Conservation (phyloP, 2,888 invertebrate genomes). For the Drosophila neutralis region DNA sequence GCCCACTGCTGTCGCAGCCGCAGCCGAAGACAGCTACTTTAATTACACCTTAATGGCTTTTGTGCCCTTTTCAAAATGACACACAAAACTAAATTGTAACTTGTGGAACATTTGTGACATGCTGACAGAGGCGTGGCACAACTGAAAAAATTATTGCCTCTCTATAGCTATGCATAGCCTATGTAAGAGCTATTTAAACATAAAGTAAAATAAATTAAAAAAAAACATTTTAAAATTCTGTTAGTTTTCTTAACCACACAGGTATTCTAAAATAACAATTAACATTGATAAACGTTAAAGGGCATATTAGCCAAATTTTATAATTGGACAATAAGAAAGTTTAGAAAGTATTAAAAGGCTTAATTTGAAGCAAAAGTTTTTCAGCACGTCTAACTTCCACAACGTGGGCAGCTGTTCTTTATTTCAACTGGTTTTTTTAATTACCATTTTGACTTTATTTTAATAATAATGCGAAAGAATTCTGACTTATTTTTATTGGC, state of each 20-base stretch:
- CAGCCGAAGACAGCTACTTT: conserved; percentile 32
- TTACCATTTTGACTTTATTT: conserved; percentile 3
- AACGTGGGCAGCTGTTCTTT: not conserved
- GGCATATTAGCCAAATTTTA: not conserved
- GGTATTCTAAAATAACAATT: not conserved
- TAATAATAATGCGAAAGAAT: conserved; percentile 9
- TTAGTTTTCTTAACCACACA: not conserved
- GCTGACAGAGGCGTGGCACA: conserved; percentile 19
- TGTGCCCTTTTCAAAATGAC: conserved; percentile 25
- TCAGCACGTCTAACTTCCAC: not conserved
- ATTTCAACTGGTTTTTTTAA: not conserved
- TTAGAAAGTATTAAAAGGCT: not conserved
- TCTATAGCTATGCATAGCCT: not conserved
- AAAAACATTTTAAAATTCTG: not conserved
- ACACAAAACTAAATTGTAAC: conserved; percentile 8
- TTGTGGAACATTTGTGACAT: conserved; percentile 20
- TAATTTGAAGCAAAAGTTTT: not conserved
- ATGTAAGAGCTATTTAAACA: not conserved
- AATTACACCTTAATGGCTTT: conserved; percentile 42
- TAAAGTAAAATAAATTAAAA: not conserved
- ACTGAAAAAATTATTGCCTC: not conserved
- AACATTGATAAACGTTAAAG: not conserved
- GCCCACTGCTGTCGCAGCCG: conserved; percentile 4
- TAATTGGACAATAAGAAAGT: not conserved
- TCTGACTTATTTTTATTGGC: not conserved